Evolutionary conservation across 2,797 vertebrate species (phyloP), one percentile per base, ranked within the genome.

Genomic region (Gymnocypris eckloni): DNA sequence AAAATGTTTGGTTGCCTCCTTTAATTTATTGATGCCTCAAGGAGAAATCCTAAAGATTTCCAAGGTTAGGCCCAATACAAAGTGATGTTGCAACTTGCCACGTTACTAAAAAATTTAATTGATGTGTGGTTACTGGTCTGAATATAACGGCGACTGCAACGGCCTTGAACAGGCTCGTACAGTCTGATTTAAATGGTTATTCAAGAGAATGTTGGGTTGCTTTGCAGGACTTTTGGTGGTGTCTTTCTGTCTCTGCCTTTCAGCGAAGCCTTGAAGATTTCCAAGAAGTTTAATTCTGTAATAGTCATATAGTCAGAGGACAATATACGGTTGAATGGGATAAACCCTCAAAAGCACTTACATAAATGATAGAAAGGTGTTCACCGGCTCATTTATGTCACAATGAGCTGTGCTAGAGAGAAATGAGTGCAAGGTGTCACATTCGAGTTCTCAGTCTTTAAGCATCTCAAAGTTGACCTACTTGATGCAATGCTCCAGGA

Each of bases 331-430:
- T 59, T 59, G 70, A 86, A 87, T 80, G 59, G 79, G 82, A 88
- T 33, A 28, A 28, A 28, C 86, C 79, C 80, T 88, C 73, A 84
- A 83, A 85, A 83, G 79, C 86, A 82, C 85, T 86, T 87, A 72
- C 41, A 71, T 87, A 61, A 78, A 85, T 16, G 82, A 89, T 85
- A 89, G 86, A 66, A 86, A 61, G 64, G 84, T 89, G 82, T 79
- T 88, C 86, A 64, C 78, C 5, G 33, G 66, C 89, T 88, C 80
- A 76, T 87, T 84, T 83, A 86, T 85, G 86, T 86, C 79, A 85
- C 45, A 85, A 78, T 43, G 82, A 48, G 73, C 67, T 59, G 61
- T 61, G 76, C 85, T 87, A 81, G 69, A 61, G 48, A 81, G 33
- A 86, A 78, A 52, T 25, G 56, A 81, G 79, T 81, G 78, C 72